A percentile compares a stretch with the other conserved stretches of the same genome.
Conservation (phyloP, 2,888 invertebrate species). For the Chydorus sphaericus region DNA sequence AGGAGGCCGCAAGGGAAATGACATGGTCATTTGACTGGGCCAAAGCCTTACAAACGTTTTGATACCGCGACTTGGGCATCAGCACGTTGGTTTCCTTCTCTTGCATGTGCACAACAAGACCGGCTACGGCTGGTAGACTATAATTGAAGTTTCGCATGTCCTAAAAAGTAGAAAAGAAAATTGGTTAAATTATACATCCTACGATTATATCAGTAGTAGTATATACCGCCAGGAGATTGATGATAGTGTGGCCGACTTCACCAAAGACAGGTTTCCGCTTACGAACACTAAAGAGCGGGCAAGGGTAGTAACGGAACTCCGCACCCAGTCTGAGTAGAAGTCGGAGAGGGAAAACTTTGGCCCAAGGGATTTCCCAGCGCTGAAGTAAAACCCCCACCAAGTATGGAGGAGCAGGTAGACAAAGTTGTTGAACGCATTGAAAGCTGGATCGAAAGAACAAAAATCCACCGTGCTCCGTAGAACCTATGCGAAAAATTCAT, state of each 20-base stretch:
- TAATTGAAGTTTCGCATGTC: slow-evolving; percentile 74
- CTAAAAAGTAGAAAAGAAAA: slow-evolving; percentile 26
- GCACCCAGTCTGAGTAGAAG: slow-evolving; percentile 64
- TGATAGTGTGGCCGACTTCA: slow-evolving; percentile 75
- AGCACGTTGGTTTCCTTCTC: slow-evolving; percentile 59
- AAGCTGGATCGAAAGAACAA: slow-evolving; percentile 64
- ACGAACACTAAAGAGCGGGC: slow-evolving; percentile 61
- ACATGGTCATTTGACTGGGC: slow-evolving; percentile 70
- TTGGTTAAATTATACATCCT: not conserved
- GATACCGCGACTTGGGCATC: slow-evolving; percentile 58
- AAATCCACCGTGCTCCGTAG: slow-evolving; percentile 62
- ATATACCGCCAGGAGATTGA: slow-evolving; percentile 56
- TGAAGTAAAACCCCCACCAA: slow-evolving; percentile 64
- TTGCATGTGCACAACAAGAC: slow-evolving; percentile 66
- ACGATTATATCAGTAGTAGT: not conserved
- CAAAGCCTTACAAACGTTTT: slow-evolving; percentile 56
- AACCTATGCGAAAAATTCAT: slow-evolving; percentile 33
- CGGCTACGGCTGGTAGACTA: slow-evolving; percentile 57
- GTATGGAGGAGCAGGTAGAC: slow-evolving; percentile 55
- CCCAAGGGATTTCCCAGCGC: slow-evolving; percentile 68
- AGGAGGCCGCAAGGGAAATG: slow-evolving; percentile 64
- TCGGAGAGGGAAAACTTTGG: slow-evolving; percentile 54
- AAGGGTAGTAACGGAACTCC: slow-evolving; percentile 72
- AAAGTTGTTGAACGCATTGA: slow-evolving; percentile 62
- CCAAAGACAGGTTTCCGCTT: slow-evolving; percentile 63